Evolutionary conservation across 2,113 vertebrate genomes (phyloP).

Genomic region (Strix aluco): DNA sequence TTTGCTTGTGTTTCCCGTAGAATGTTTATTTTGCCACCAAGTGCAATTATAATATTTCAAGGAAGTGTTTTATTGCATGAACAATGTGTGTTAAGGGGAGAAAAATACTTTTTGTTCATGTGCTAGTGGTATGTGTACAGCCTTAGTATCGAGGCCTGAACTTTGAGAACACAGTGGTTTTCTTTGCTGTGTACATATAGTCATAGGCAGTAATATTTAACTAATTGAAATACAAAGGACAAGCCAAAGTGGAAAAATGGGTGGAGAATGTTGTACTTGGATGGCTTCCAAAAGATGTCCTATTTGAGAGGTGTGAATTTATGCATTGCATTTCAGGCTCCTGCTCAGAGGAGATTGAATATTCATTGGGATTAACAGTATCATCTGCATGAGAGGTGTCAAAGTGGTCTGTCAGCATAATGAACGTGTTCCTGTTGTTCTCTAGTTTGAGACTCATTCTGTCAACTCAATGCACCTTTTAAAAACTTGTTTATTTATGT

Average conservation of each 20-base stretch:
- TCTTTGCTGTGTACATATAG: not conserved
- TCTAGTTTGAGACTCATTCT: not conserved
- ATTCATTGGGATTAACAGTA: slow-evolving; percentile 39
- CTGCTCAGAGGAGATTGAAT: slow-evolving; percentile 11
- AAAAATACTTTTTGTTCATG: not conserved
- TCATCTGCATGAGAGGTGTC: not conserved
- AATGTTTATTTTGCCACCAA: not conserved
- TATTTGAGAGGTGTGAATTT: slow-evolving; percentile 53
- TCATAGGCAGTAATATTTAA: not conserved
- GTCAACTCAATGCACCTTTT: not conserved
- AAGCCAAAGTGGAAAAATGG: not conserved
- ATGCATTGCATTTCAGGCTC: not conserved
- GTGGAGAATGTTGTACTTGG: not conserved
- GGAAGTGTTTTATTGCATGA: not conserved
- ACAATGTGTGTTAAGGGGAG: not conserved
- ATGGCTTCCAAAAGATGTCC: not conserved
- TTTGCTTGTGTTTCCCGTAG: not conserved
- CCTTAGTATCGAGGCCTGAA: not conserved
- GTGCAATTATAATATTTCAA: not conserved
- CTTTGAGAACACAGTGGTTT: not conserved
- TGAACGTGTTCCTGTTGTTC: not conserved
- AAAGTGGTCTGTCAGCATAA: not conserved
- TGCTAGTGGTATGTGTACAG: not conserved
- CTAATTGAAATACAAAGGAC: not conserved
- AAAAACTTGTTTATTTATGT: not conserved